Percentiles rank a stretch among this genome's conserved stretches.
phyloP scores from a whole-genome alignment of 2,888 invertebrate species.

The Anagyrus pseudococci region DNA sequence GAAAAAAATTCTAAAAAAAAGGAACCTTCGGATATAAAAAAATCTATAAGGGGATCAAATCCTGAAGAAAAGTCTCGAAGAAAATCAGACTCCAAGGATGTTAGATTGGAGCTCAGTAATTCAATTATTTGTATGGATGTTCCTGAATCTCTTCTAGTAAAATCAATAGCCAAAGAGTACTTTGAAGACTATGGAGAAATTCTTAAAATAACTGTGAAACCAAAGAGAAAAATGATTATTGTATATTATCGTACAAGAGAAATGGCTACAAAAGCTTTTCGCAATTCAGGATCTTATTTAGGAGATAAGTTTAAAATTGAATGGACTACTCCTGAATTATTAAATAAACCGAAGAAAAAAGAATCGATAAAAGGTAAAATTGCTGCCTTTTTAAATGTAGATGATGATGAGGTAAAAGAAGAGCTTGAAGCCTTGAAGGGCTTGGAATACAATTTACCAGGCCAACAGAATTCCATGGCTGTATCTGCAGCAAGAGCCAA shows the following conservation, averaged over 20 bases:
- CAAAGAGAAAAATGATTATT: constrained; percentile 71
- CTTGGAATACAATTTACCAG: constrained; percentile 53
- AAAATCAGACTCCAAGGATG: constrained; percentile 15
- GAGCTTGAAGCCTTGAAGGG: constrained; percentile 75
- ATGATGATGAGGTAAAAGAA: constrained; percentile 73
- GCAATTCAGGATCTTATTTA: constrained; percentile 69
- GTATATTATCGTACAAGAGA: constrained; percentile 73
- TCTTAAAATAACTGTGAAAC: constrained; percentile 70
- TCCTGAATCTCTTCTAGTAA: constrained; percentile 71
- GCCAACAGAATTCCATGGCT: constrained; percentile 25
- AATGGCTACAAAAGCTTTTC: constrained; percentile 67
- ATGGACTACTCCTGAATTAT: constrained; percentile 65
- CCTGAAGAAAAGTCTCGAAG: constrained; percentile 48
- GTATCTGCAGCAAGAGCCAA: constrained; percentile 34
- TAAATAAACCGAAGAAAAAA: constrained; percentile 46
- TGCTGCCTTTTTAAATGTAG: constrained; percentile 57
- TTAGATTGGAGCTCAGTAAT: constrained; percentile 43
- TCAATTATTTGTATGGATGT: constrained; percentile 67
- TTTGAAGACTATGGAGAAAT: constrained; percentile 77
- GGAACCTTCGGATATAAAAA: too few relatives aligned
- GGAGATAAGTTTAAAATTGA: constrained; percentile 70
- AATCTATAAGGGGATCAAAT: too few relatives aligned
- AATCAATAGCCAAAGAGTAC: constrained; percentile 69
- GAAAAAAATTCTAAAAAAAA: constrained; percentile 47
- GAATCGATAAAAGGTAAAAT: constrained; percentile 43